Percentiles rank a stretch among this genome's conserved stretches.
Conservation (phyloP, 2,888 invertebrate genomes). For the Epinotia brunnichana region DNA sequence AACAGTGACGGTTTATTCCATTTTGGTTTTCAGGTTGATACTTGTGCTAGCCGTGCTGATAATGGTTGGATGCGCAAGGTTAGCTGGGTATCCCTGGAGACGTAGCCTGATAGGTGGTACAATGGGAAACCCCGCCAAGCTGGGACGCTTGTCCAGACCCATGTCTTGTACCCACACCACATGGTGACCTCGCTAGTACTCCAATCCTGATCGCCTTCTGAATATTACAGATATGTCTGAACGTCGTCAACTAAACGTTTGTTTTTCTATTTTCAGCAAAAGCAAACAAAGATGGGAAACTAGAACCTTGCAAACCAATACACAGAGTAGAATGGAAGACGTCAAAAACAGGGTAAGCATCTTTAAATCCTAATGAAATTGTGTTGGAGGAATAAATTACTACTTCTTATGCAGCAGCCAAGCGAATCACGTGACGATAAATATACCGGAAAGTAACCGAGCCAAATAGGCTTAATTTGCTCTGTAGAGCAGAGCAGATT, state of each 20-base stretch:
- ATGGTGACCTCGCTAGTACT: too few relatives aligned
- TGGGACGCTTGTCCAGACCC: too few relatives aligned
- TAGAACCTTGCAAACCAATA: slow-evolving; percentile 97
- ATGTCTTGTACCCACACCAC: too few relatives aligned
- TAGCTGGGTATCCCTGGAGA: too few relatives aligned
- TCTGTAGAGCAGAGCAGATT: too few relatives aligned
- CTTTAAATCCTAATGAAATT: not conserved
- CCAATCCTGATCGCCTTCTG: not conserved
- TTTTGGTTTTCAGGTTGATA: too few relatives aligned
- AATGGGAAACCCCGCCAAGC: too few relatives aligned
- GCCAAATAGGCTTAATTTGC: too few relatives aligned
- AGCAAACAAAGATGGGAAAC: slow-evolving; percentile 95
- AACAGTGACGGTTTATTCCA: too few relatives aligned
- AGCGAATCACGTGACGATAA: not conserved
- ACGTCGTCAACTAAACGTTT: not conserved
- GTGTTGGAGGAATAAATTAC: not conserved
- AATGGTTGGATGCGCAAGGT: too few relatives aligned
- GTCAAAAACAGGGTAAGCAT: slow-evolving; percentile 89
- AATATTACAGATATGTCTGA: not conserved
- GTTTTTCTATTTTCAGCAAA: slow-evolving; percentile 86
- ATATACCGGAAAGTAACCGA: not conserved
- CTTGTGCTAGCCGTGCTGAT: too few relatives aligned
- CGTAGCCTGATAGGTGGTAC: too few relatives aligned
- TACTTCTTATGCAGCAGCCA: not conserved
- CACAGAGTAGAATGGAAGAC: slow-evolving; percentile 98